Conservation (phyloP, 2,797 vertebrate species). For the Microctenopoma lineatum region DNA sequence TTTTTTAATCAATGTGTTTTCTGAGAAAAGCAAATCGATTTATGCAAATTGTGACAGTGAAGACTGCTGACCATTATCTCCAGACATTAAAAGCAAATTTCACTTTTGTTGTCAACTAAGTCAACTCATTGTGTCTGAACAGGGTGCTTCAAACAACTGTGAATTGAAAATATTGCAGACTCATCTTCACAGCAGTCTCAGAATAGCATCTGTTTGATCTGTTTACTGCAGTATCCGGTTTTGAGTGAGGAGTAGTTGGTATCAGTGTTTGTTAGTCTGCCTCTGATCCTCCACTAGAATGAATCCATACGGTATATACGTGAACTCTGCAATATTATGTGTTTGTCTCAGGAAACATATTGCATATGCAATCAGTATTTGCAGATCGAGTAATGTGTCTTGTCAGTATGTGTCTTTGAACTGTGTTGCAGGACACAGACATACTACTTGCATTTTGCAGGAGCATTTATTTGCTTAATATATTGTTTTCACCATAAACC, state of each 20-base stretch:
- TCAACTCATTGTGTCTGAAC: neutral
- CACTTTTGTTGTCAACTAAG: neutral
- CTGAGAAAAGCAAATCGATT: neutral
- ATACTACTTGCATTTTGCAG: neutral
- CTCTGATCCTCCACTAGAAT: conserved; percentile 8
- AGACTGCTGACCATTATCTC: neutral
- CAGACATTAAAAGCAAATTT: conserved; percentile 1
- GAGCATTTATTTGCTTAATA: neutral
- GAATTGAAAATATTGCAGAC: neutral
- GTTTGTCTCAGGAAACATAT: conserved; percentile 68
- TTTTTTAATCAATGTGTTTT: neutral
- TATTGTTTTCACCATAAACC: neutral
- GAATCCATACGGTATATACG: conserved; percentile 3
- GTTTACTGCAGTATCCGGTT: conserved; percentile 16
- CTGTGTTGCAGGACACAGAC: conserved; percentile 14
- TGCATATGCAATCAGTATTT: conserved; percentile 51
- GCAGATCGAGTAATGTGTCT: conserved; percentile 14
- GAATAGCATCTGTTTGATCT: conserved; percentile 9
- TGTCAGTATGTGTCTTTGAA: conserved; percentile 20
- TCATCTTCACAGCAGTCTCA: neutral
- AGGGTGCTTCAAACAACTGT: conserved; percentile 13
- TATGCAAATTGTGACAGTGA: neutral
- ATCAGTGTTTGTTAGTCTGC: conserved; percentile 6
- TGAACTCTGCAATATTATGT: neutral
- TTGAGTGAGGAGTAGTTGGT: conserved; percentile 4